Evolutionary conservation across 2,888 invertebrate genomes (phyloP).

Genomic region (Gandaritis pyraliata): DNA sequence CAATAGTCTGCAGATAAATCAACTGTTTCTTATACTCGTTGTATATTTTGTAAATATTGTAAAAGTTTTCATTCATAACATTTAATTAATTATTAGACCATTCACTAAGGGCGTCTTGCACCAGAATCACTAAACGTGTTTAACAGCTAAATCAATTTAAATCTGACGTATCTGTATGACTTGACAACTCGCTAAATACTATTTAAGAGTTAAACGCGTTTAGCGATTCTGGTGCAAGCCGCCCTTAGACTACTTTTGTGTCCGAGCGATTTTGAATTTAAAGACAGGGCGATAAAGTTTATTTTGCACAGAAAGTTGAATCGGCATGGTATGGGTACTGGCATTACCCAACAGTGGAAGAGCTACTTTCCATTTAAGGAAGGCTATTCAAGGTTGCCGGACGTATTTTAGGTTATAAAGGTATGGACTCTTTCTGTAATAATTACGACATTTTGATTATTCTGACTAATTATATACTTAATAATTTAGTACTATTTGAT

Average conservation of each 20-base stretch:
- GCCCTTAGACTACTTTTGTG: neutral
- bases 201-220: no score
- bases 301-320: neutral
- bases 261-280: neutral
- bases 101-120: no score
- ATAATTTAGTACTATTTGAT: neutral
- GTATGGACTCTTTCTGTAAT: constrained; percentile 14
- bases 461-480: neutral
- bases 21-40: no score
- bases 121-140: no score
- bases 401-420: constrained; percentile 35
- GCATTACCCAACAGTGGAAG: constrained; percentile 33
- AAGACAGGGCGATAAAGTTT: neutral
- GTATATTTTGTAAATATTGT: no score
- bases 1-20: no score
- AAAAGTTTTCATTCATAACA: no score
- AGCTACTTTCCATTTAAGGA: constrained; percentile 39
- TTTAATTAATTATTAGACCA: no score
- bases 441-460: constrained; percentile 7
- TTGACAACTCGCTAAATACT: no score
- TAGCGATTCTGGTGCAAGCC: no score
- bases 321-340: neutral
- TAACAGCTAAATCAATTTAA: no score
- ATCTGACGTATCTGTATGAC: no score
- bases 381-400: constrained; percentile 33